Conservation (phyloP, 2,888 invertebrate genomes). For the Embidobia sp. region DNA sequence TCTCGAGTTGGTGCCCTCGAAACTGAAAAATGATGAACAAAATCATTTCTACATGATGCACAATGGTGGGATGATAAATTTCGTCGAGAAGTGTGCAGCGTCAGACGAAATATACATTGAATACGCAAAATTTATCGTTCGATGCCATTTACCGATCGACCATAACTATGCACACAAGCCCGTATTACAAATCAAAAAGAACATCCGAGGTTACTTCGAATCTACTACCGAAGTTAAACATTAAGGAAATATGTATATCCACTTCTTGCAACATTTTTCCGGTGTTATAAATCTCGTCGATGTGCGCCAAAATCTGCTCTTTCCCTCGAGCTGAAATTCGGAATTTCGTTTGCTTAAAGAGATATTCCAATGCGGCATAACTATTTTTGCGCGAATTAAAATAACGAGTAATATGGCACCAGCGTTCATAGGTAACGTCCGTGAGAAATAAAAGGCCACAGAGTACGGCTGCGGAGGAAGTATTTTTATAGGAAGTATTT, state of each 20-base stretch:
- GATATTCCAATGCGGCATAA: too few species aligned
- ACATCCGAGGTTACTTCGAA: constrained; percentile 25
- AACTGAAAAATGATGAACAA: constrained; percentile 33
- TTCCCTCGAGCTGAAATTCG: too few species aligned
- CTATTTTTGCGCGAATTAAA: too few species aligned
- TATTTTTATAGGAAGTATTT: constrained; percentile 49
- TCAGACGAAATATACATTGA: constrained; percentile 49
- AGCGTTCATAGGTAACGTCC: constrained; percentile 2
- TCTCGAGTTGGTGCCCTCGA: background rate
- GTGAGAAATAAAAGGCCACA: background rate
- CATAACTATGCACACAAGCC: constrained; percentile 38
- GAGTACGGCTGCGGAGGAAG: constrained; percentile 14
- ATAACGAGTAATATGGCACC: too few species aligned
- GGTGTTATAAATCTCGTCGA: constrained; percentile 17
- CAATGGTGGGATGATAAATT: constrained; percentile 58
- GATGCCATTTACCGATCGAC: constrained; percentile 54
- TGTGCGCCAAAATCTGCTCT: background rate
- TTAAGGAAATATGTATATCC: constrained; percentile 60
- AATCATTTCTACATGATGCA: constrained; percentile 51
- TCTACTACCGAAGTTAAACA: constrained; percentile 37
- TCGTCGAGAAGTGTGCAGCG: constrained; percentile 22
- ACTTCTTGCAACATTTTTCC: constrained; percentile 34
- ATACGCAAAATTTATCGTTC: constrained; percentile 59
- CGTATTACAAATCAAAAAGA: constrained; percentile 61
- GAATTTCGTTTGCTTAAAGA: too few species aligned